A percentile compares a stretch with the other conserved stretches of the same genome.
These are phyloP conservation scores for Siniperca knerii DNA, from an alignment of 2,113 vertebrate species.

Conservation along the genomic window DNA sequence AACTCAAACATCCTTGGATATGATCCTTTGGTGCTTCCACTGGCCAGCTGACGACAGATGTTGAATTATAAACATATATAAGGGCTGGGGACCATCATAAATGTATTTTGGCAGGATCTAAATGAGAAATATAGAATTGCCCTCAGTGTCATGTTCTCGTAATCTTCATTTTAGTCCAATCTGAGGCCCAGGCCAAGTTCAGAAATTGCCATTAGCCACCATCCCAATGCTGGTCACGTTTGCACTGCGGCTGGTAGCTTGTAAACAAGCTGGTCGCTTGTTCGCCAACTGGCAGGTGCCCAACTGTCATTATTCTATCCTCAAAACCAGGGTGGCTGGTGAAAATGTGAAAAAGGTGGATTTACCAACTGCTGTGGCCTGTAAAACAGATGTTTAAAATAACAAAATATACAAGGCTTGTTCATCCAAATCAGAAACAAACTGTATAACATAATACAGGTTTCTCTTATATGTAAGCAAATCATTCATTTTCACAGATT, in stretches of 20 bases:
- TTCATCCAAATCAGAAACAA: background rate
- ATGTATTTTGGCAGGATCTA: constrained; percentile 8
- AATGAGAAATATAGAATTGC: constrained; percentile 15
- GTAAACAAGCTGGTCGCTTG: constrained; percentile 6
- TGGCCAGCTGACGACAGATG: constrained; percentile 21
- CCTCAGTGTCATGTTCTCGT: background rate
- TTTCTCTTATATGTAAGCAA: background rate
- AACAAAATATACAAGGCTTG: background rate
- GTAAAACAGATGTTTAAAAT: background rate
- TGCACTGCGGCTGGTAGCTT: constrained; percentile 8
- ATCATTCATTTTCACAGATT: background rate
- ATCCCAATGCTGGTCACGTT: background rate
- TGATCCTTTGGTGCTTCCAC: background rate
- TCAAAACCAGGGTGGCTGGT: background rate
- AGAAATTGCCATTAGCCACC: constrained; percentile 1
- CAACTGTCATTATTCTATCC: background rate
- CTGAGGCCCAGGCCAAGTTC: constrained; percentile 15
- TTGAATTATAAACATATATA: constrained; percentile 38
- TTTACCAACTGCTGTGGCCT: background rate
- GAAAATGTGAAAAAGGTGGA: background rate
- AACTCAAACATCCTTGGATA: background rate
- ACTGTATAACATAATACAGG: background rate
- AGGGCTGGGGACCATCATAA: constrained; percentile 24
- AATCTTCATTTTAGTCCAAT: background rate
- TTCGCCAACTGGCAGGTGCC: constrained; percentile 34